Evolutionary conservation across 30 jellyfish, hydroid and myxozoan species (phyloP).

Genomic region (Pseudorhiza aurosa): DNA sequence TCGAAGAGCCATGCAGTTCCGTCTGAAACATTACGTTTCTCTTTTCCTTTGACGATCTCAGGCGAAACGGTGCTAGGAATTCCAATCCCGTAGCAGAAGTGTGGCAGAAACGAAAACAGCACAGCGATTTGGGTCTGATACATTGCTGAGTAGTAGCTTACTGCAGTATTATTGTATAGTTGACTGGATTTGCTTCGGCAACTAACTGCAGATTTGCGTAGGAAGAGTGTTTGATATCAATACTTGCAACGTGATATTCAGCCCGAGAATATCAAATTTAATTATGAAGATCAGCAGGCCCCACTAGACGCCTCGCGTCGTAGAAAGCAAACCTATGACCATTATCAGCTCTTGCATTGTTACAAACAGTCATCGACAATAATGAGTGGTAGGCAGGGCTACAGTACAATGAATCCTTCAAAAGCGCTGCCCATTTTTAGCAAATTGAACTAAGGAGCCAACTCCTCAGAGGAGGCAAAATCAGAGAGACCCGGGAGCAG

Average conservation of each 20-base stretch:
- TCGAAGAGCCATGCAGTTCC: slow-evolving; percentile 6
- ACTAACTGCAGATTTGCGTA: not conserved
- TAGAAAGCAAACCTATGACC: not conserved
- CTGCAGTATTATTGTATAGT: too few species aligned
- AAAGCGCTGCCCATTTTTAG: slow-evolving; percentile 32
- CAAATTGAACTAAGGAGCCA: slow-evolving; percentile 12
- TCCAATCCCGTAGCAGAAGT: not conserved
- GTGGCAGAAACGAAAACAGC: not conserved
- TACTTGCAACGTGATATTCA: slow-evolving; percentile 17
- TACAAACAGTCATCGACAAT: slow-evolving; percentile 12
- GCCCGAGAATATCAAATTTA: slow-evolving; percentile 19
- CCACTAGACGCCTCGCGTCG: slow-evolving; percentile 30
- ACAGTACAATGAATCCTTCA: not conserved
- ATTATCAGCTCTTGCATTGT: slow-evolving; percentile 26
- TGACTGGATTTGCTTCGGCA: not conserved
- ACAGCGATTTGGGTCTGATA: not conserved
- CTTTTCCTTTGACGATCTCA: not conserved
- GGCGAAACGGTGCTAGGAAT: not conserved
- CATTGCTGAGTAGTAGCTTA: not conserved
- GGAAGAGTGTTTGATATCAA: slow-evolving; percentile 15
- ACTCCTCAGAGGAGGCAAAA: too few species aligned
- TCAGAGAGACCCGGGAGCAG: too few species aligned
- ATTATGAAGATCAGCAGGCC: slow-evolving; percentile 32
- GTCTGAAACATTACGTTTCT: not conserved
- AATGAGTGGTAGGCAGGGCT: slow-evolving; percentile 28